Conservation (phyloP, 2,113 vertebrate species). For the Labeo catla region DNA sequence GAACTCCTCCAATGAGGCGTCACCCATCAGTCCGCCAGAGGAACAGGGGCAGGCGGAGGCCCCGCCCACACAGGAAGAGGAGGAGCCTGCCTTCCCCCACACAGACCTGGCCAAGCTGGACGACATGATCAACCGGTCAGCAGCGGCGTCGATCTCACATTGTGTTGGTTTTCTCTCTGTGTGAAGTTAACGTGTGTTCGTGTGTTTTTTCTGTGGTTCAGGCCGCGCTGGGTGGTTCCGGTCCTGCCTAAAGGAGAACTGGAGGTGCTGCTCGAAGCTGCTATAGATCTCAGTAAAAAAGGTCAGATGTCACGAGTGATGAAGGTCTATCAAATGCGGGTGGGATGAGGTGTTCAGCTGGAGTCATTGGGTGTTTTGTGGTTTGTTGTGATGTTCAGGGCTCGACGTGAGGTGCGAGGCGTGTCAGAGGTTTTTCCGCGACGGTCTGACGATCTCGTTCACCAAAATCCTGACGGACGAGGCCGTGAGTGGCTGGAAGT, state of each 20-base stretch:
- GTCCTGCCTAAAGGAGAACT: constrained; percentile 99
- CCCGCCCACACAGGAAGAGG: constrained; percentile 91
- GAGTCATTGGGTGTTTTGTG: neutral
- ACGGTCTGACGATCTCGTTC: constrained; percentile 97
- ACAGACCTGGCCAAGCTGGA: constrained; percentile 98
- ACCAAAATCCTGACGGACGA: constrained; percentile 99
- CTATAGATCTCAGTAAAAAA: constrained; percentile 99
- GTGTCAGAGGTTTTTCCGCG: constrained; percentile 98
- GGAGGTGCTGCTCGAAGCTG: constrained; percentile 99
- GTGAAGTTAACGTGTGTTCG: neutral
- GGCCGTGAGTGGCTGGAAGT: constrained; percentile 99
- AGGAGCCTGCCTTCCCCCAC: constrained; percentile 97
- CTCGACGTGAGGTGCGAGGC: constrained; percentile 99
- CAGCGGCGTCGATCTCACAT: neutral
- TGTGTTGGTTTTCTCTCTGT: neutral
- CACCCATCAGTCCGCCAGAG: constrained; percentile 93
- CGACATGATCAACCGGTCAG: constrained; percentile 98
- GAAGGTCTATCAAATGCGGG: no score
- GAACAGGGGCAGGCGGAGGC: constrained; percentile 89
- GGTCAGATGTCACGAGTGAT: constrained; percentile 72
- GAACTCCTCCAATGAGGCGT: constrained; percentile 98
- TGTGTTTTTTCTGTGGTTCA: constrained; percentile 56
- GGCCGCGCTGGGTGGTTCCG: constrained; percentile 99
- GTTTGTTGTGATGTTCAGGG: constrained; percentile 72
- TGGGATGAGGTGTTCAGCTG: neutral